Percentiles rank a stretch among this genome's conserved stretches.
phyloP scores from a whole-genome alignment of 2,797 vertebrate genomes.

The Gila robusta region DNA sequence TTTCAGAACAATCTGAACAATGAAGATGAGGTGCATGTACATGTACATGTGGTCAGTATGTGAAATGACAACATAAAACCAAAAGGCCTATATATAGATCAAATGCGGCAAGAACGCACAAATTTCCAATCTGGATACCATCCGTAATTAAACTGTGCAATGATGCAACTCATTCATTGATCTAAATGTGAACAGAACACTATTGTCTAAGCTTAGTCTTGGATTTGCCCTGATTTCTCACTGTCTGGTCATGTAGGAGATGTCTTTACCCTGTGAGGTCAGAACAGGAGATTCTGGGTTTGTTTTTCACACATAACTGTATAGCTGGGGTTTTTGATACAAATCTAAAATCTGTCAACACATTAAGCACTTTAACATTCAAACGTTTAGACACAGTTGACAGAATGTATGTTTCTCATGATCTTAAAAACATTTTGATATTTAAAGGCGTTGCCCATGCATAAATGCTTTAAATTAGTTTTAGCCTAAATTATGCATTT shows the following conservation, averaged over 20 bases:
- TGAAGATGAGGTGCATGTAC: not conserved
- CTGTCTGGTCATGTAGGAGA: constrained; percentile 18
- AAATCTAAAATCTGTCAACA: constrained; percentile 13
- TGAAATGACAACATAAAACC: not conserved
- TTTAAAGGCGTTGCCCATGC: not conserved
- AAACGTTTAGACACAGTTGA: not conserved
- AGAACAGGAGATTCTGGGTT: constrained; percentile 10
- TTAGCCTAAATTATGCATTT: not conserved
- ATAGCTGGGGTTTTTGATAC: constrained; percentile 14
- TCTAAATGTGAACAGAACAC: constrained; percentile 37
- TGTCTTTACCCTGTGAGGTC: constrained; percentile 22
- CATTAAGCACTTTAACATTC: not conserved
- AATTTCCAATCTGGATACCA: constrained; percentile 13
- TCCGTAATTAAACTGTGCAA: constrained; percentile 37
- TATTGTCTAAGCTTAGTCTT: constrained; percentile 31
- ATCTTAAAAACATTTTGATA: not conserved
- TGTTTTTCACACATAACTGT: constrained; percentile 21
- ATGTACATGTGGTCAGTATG: not conserved
- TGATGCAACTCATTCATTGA: constrained; percentile 30
- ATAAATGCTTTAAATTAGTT: constrained; percentile 2
- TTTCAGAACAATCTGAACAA: not conserved
- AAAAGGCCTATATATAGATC: constrained; percentile 12
- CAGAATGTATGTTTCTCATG: not conserved
- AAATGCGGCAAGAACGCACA: not conserved
- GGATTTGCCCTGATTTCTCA: constrained; percentile 26